phyloP scores from a whole-genome alignment of 2,888 invertebrate species.

The Hydropsyche betteni region DNA sequence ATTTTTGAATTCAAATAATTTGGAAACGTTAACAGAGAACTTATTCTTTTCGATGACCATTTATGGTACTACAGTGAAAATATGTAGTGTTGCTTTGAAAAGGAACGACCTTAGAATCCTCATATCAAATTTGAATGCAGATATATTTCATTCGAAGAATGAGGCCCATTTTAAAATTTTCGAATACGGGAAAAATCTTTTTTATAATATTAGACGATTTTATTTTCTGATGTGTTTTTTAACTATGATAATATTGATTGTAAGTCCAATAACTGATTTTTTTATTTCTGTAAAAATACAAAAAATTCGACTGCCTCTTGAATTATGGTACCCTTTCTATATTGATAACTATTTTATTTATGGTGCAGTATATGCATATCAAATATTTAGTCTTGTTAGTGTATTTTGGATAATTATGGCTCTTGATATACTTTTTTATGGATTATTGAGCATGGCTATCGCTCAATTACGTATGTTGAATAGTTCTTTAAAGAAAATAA shows the following conservation, averaged over 20 bases:
- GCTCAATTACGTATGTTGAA: constrained; percentile 37
- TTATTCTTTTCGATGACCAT: constrained; percentile 1
- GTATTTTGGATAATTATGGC: not conserved
- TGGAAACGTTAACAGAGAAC: not conserved
- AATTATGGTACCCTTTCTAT: constrained; percentile 35
- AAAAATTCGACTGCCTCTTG: constrained; percentile 14
- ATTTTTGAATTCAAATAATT: not conserved
- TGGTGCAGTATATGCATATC: constrained; percentile 13
- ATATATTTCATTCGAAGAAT: constrained; percentile 5
- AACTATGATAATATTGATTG: not conserved
- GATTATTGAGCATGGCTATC: constrained; percentile 25
- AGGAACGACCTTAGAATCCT: not conserved
- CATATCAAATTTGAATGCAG: not conserved
- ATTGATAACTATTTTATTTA: constrained; percentile 3
- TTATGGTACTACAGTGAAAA: not conserved
- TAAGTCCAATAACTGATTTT: not conserved
- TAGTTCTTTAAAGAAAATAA: constrained; percentile 24
- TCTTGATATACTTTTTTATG: constrained; percentile 25
- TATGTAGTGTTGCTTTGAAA: not conserved
- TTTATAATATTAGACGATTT: not conserved
- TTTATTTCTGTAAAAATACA: not conserved
- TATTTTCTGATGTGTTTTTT: not conserved
- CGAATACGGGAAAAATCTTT: not conserved
- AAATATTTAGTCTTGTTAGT: not conserved
- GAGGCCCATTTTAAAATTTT: not conserved